A percentile compares a stretch with the other conserved stretches of the same genome.
phyloP scores from a whole-genome alignment of 2,113 vertebrate genomes.

The Erythrocercus mccallii region DNA sequence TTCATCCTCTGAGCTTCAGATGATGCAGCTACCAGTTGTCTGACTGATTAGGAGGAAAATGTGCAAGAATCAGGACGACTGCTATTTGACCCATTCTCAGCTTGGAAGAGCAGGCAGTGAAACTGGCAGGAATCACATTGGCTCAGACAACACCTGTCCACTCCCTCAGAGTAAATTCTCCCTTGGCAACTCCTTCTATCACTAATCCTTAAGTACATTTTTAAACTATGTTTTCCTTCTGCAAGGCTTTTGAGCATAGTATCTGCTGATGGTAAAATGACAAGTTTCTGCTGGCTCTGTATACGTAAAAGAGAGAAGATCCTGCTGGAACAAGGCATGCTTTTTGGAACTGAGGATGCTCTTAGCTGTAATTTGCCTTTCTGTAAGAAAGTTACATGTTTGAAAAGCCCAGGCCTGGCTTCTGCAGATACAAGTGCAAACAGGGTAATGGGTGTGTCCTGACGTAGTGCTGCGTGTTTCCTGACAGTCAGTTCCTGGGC shows the following conservation, averaged over 20 bases:
- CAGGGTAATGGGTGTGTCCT: neutral
- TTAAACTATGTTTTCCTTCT: neutral
- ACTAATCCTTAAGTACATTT: neutral
- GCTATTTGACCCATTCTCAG: neutral
- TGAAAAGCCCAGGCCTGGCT: neutral
- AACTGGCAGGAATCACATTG: neutral
- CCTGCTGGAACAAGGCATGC: neutral
- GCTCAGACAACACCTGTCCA: neutral
- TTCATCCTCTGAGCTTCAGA: neutral
- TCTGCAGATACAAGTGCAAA: neutral
- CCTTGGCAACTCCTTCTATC: neutral
- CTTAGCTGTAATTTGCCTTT: neutral
- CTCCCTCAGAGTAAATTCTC: neutral
- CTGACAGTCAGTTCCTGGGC: neutral
- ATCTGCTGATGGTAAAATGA: neutral
- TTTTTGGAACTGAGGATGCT: neutral
- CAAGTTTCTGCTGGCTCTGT: neutral
- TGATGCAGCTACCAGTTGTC: neutral
- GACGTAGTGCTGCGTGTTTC: accelerated
- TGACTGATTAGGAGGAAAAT: neutral
- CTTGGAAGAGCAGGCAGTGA: neutral
- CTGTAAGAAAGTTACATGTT: neutral
- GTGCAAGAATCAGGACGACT: neutral
- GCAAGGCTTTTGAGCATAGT: neutral
- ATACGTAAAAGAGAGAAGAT: neutral